A percentile compares a stretch with the other conserved stretches of the same genome.
Conservation (phyloP, 2,888 invertebrate species). For the Polietes domitor region DNA sequence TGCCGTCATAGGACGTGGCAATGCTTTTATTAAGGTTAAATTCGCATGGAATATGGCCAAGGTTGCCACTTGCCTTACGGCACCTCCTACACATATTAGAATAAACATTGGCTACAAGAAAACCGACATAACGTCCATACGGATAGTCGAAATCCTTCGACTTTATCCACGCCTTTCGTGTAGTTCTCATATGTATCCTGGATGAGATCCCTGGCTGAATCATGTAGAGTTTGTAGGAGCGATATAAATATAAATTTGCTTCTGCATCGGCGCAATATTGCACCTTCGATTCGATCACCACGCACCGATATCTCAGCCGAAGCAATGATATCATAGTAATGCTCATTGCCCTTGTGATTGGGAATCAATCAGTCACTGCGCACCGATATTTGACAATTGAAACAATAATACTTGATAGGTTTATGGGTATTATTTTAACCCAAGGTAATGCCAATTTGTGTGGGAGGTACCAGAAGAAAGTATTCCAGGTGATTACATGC, state of each 20-base stretch:
- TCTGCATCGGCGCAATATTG: conserved; percentile 89
- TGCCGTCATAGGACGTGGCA: too few relatives aligned
- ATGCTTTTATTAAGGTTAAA: too few relatives aligned
- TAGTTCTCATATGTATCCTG: conserved; percentile 90
- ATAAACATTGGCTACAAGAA: too few relatives aligned
- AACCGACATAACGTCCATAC: too few relatives aligned
- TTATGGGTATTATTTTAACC: too few relatives aligned
- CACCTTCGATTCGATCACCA: conserved; percentile 88
- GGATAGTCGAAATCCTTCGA: too few relatives aligned
- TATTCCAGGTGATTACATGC: too few relatives aligned
- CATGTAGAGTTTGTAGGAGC: conserved; percentile 92
- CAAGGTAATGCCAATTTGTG: too few relatives aligned
- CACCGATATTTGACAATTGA: conserved; percentile 91
- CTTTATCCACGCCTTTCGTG: conserved; percentile 91
- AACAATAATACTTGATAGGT: conserved; percentile 95
- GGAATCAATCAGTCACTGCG: conserved; percentile 93
- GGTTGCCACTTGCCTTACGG: too few relatives aligned
- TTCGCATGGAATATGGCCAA: too few relatives aligned
- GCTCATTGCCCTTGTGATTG: conserved; percentile 91
- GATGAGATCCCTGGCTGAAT: conserved; percentile 91
- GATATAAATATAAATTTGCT: conserved; percentile 87
- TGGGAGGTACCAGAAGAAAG: too few relatives aligned
- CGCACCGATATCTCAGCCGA: conserved; percentile 90
- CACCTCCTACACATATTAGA: too few relatives aligned
- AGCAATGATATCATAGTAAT: conserved; percentile 90